phyloP scores from a whole-genome alignment of 2,888 invertebrate genomes.

The Tinea semifulvella region DNA sequence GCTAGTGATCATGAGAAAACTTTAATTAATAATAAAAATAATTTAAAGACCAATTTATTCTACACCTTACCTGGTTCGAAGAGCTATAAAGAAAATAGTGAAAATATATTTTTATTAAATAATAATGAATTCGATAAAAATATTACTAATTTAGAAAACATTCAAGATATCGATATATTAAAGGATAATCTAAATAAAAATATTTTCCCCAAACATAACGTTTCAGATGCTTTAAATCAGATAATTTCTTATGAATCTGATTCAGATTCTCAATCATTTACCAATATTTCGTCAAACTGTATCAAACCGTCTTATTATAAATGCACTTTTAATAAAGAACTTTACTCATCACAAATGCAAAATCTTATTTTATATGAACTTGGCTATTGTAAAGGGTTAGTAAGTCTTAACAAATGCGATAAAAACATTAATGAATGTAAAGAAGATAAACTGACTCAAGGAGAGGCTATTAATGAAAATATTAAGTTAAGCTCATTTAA shows the following conservation, averaged over 20 bases:
- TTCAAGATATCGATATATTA: neutral
- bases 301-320: no score
- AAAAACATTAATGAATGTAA: neutral
- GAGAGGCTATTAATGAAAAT: neutral
- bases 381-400: neutral
- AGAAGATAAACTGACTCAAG: neutral
- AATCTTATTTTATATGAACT: slow-evolving; percentile 31
- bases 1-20: no score
- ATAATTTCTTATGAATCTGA: slow-evolving; percentile 8
- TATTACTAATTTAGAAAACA: neutral
- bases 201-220: slow-evolving; percentile 6
- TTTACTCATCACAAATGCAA: slow-evolving; percentile 45
- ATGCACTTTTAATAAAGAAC: slow-evolving; percentile 29
- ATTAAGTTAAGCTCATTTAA: no score
- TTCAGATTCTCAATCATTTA: slow-evolving; percentile 1
- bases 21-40: no score
- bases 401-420: neutral
- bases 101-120: no score
- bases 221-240: slow-evolving; percentile 5
- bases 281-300: no score
- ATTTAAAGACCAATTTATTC: no score
- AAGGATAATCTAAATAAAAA: neutral
- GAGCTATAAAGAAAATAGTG: no score
- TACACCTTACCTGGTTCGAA: no score
- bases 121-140: no score